Conservation (phyloP, 2,797 vertebrate genomes). For the Sciaenops ocellatus region DNA sequence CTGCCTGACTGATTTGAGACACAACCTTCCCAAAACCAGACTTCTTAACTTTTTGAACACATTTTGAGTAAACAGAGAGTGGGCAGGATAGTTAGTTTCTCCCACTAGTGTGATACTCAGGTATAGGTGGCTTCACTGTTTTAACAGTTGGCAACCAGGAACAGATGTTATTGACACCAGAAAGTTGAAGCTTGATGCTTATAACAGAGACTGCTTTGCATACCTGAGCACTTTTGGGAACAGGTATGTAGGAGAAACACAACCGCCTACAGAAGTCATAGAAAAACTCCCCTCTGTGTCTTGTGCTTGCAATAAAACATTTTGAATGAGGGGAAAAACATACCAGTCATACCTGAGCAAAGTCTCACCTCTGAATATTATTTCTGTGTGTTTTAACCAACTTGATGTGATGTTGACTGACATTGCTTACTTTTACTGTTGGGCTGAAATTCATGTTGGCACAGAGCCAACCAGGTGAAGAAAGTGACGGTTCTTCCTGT, state of each 20-base stretch:
- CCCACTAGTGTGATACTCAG: not conserved
- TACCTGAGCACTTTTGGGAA: constrained; percentile 42
- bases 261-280: constrained; percentile 30
- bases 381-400: constrained; percentile 9
- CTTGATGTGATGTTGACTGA: not conserved
- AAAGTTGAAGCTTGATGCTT: not conserved
- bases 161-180: not conserved
- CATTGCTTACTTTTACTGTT: not conserved
- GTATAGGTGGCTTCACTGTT: not conserved
- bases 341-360: constrained; percentile 34
- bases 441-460: constrained; percentile 17
- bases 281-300: constrained; percentile 44
- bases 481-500: constrained; percentile 57
- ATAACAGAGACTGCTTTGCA: constrained; percentile 49
- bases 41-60: constrained; percentile 17
- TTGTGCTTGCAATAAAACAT: constrained; percentile 11
- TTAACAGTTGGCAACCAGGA: not conserved
- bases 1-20: constrained; percentile 37
- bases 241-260: constrained; percentile 43
- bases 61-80: constrained; percentile 14
- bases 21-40: constrained; percentile 14
- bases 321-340: constrained; percentile 32
- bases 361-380: constrained; percentile 18
- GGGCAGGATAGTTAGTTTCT: not conserved
- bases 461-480: constrained; percentile 57